These are phyloP conservation scores for Gambusia affinis DNA, from an alignment of 2,113 vertebrate genomes.

Conservation along the genomic window DNA sequence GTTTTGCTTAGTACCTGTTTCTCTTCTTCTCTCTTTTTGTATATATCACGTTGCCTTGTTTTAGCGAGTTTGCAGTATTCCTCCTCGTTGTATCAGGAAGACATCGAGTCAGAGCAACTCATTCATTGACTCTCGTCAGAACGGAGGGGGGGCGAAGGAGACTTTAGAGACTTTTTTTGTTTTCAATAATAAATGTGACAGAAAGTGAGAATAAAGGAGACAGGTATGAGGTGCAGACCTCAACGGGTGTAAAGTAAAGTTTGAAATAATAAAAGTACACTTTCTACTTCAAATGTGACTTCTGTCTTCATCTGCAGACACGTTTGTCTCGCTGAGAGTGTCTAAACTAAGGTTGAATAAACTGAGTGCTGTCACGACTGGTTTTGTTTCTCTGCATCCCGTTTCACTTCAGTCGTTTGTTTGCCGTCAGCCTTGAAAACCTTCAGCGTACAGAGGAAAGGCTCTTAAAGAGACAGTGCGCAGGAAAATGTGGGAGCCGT, in stretches of 20 bases:
- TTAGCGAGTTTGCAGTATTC: conserved; percentile 16
- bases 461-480: too few relatives aligned
- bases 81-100: conserved; percentile 1
- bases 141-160: not conserved
- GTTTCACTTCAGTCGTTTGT: not conserved
- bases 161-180: conserved; percentile 30
- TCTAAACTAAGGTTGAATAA: conserved; percentile 17
- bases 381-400: not conserved
- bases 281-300: conserved; percentile 67
- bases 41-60: conserved; percentile 1
- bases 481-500: too few relatives aligned
- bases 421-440: too few relatives aligned
- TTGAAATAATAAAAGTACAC: conserved; percentile 78
- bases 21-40: conserved; percentile 47
- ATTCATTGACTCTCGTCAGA: conserved; percentile 19
- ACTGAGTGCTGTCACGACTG: conserved; percentile 20
- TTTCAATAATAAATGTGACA: conserved; percentile 17
- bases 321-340: not conserved
- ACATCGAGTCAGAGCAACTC: conserved; percentile 15
- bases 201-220: conserved; percentile 33
- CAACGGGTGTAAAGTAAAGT: conserved; percentile 55
- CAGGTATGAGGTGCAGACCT: conserved; percentile 50
- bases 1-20: conserved; percentile 60
- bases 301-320: conserved; percentile 29
- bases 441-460: too few relatives aligned